A percentile compares a stretch with the other conserved stretches of the same genome.
phyloP scores from a whole-genome alignment of 2,888 invertebrate genomes.

The Deilephila elpenor region DNA sequence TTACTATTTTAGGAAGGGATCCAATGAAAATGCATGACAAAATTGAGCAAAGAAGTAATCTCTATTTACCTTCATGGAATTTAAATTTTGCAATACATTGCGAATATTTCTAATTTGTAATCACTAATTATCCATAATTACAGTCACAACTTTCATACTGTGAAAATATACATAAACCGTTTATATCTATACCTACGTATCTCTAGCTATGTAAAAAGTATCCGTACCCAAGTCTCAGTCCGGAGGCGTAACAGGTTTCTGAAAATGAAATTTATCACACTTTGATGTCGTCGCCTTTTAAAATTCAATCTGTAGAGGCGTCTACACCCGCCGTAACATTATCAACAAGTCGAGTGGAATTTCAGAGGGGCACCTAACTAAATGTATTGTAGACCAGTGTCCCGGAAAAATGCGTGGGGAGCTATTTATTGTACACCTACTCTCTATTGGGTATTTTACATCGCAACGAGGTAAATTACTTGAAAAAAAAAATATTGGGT shows the following conservation, averaged over 20 bases:
- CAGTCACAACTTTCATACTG: too few relatives aligned
- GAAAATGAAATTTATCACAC: constrained; percentile 40
- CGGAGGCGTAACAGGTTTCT: constrained; percentile 51
- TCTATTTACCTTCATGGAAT: too few relatives aligned
- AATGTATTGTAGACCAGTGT: constrained; percentile 33
- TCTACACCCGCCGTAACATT: not conserved
- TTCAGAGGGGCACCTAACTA: not conserved
- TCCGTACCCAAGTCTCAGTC: constrained; percentile 37
- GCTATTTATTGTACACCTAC: constrained; percentile 23
- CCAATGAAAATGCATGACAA: too few relatives aligned
- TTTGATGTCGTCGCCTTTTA: constrained; percentile 1
- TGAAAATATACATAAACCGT: not conserved
- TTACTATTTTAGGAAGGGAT: too few relatives aligned
- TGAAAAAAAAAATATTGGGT: too few relatives aligned
- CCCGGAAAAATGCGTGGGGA: constrained; percentile 38
- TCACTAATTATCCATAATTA: too few relatives aligned
- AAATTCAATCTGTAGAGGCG: not conserved
- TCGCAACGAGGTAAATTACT: not conserved
- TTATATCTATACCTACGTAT: too few relatives aligned
- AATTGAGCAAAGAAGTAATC: too few relatives aligned
- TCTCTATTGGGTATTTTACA: not conserved
- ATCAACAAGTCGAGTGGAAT: constrained; percentile 22
- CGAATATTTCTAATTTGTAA: too few relatives aligned
- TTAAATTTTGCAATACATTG: too few relatives aligned
- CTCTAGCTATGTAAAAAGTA: too few relatives aligned